These are phyloP conservation scores for Panthera uncia DNA, from an alignment of 2,113 vertebrate genomes.

Conservation along the genomic window DNA sequence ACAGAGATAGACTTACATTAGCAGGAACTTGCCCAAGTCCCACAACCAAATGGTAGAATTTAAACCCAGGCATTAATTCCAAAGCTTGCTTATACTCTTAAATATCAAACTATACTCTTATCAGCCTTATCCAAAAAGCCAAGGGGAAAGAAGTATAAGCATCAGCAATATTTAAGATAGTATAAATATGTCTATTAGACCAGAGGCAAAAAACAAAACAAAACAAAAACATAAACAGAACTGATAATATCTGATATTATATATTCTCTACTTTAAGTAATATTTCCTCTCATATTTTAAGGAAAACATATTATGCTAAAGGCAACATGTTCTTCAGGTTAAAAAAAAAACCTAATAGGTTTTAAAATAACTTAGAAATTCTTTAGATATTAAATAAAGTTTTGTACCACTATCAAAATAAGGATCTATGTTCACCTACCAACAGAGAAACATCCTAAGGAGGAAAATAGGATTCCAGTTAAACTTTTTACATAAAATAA, in stretches of 20 bases:
- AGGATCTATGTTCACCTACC: not conserved
- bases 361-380: not conserved
- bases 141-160: not conserved
- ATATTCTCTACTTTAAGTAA: not conserved
- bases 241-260: not conserved
- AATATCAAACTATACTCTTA: not conserved
- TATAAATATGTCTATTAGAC: not conserved
- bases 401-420: not conserved
- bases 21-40: not conserved
- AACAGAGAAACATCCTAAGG: not conserved
- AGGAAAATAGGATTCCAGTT: not conserved
- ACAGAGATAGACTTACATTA: not conserved
- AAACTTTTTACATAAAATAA: conserved; percentile 5
- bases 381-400: conserved; percentile 24
- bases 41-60: not conserved
- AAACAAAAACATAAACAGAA: not conserved
- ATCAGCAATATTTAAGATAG: not conserved
- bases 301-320: not conserved
- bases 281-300: conserved; percentile 17
- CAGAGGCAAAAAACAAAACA: not conserved
- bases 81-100: not conserved
- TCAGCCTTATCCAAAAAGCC: not conserved
- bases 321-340: not conserved
- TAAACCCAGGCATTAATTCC: conserved; percentile 6
- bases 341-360: not conserved